phyloP scores from a whole-genome alignment of 1,140 invertebrate genomes.

The Papilio helenus region DNA sequence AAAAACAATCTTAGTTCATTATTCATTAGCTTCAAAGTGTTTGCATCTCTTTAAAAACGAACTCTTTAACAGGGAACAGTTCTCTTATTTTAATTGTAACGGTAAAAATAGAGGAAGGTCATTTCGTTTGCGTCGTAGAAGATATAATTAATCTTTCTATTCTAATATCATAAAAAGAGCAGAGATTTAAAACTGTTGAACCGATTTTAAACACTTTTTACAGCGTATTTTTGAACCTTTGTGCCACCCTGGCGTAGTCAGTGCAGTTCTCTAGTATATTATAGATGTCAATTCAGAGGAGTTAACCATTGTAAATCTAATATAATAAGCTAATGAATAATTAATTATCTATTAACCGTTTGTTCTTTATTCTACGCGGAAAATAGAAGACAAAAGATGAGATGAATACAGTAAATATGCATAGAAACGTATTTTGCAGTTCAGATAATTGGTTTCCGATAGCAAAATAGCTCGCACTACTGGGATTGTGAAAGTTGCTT shows the following conservation, averaged over 20 bases:
- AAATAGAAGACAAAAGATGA: slow-evolving; percentile 16
- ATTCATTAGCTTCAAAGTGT: slow-evolving; percentile 21
- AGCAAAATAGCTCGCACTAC: slow-evolving; percentile 20
- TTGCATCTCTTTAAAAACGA: slow-evolving; percentile 14
- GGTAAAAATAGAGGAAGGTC: slow-evolving; percentile 7
- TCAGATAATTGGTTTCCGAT: slow-evolving; percentile 21
- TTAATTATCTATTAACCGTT: neutral
- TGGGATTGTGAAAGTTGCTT: slow-evolving; percentile 36
- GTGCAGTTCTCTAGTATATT: no score
- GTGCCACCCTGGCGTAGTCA: no score
- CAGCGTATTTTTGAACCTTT: no score
- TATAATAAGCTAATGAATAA: slow-evolving; percentile 1
- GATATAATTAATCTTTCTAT: no score
- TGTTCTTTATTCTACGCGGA: slow-evolving; percentile 4
- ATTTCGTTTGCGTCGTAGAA: neutral
- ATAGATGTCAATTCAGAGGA: neutral
- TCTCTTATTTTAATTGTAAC: slow-evolving; percentile 1
- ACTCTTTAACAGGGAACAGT: neutral
- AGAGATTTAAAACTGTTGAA: no score
- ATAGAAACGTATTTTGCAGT: neutral
- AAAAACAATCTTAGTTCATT: neutral
- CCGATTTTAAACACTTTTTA: no score
- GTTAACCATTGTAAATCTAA: neutral
- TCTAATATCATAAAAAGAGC: no score
- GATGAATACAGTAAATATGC: slow-evolving; percentile 1